These are phyloP conservation scores for Andrena dorsata DNA, from an alignment of 2,888 invertebrate species.

Conservation along the genomic window DNA sequence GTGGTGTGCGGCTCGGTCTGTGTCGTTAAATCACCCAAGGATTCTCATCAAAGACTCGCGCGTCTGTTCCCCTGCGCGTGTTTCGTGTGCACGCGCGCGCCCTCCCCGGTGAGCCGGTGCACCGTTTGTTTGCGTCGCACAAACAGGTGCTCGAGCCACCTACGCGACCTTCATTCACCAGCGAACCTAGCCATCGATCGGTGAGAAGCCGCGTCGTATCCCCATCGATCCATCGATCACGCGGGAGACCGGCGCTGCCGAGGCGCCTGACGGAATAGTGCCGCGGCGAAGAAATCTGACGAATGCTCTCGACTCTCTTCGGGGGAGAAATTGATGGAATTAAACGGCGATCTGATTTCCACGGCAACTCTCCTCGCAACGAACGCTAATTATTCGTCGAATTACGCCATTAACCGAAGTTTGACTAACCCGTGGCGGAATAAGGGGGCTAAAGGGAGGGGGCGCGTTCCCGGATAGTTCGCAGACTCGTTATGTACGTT, in stretches of 20 bases:
- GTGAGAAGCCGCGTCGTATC: too few species aligned
- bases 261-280: too few species aligned
- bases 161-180: slow-evolving; percentile 45
- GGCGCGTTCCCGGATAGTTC: slow-evolving; percentile 64
- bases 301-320: slow-evolving; percentile 37
- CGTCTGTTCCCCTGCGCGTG: slow-evolving; percentile 22
- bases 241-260: too few species aligned
- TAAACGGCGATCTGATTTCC: slow-evolving; percentile 46
- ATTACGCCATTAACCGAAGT: slow-evolving; percentile 71
- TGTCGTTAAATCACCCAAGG: slow-evolving; percentile 58
- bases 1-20: slow-evolving; percentile 16
- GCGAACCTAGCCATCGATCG: too few species aligned
- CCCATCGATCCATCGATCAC: too few species aligned
- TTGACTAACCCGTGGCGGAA: slow-evolving; percentile 39
- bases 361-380: slow-evolving; percentile 22
- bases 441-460: slow-evolving; percentile 2
- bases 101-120: slow-evolving; percentile 29
- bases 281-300: background rate
- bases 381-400: slow-evolving; percentile 70
- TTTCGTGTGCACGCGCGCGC: slow-evolving; percentile 38
- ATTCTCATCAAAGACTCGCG: slow-evolving; percentile 45
- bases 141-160: slow-evolving; percentile 72
- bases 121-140: slow-evolving; percentile 71
- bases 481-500: slow-evolving; percentile 73
- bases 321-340: background rate